Evolutionary conservation across 2,888 invertebrate genomes (phyloP), one percentile per base, ranked within the genome.

Genomic region (Escarpia spicata): DNA sequence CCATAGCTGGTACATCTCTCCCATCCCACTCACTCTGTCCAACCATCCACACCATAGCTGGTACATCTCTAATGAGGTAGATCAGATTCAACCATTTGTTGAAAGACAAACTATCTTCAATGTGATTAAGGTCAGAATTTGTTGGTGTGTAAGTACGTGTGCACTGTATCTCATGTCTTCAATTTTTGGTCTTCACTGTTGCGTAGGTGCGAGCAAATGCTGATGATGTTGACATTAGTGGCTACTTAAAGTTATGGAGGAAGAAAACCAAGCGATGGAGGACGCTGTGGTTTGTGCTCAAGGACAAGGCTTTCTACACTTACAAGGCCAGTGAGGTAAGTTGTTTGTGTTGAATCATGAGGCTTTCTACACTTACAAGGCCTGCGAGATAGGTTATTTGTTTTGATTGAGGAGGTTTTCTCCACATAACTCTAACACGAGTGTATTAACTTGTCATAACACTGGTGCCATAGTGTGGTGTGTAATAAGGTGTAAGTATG

Each of bases 201-300:
- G 93, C 92, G 3, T 94, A 97, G 97, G 97, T 97, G 1, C 96
- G 96, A 92, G 97, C 97, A 43, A 97, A 97, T 95, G 97, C 97
- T 94, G 96, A 96, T 52, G 97, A 96, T 3, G 97, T 97, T 2
- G 96, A 96, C 92, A 97, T 97, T 95, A 97, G 97, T 95, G 97
- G 97, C 8, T 97, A 97, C 95, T 95, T 97, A 92, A 95, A 96
- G 91, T 95, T 96, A 93, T 95, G 96, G 92, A 95, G 95, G 91
- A 95, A 94, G 52, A 96, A 95, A 93, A 94, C 94, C 44, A 92
- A 92, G 15, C 96, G 96, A 92, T 97, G 97, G 97, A 97, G 97
- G 95, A 96, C 96, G 91, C 95, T 96, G 44, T 97, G 97, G 97
- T 97, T 97, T 95, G 97, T 97, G 31, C 95, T 97, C 37, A 97